These are phyloP conservation scores for Mesitornis unicolor DNA, from an alignment of 2,113 vertebrate genomes.

Conservation along the genomic window DNA sequence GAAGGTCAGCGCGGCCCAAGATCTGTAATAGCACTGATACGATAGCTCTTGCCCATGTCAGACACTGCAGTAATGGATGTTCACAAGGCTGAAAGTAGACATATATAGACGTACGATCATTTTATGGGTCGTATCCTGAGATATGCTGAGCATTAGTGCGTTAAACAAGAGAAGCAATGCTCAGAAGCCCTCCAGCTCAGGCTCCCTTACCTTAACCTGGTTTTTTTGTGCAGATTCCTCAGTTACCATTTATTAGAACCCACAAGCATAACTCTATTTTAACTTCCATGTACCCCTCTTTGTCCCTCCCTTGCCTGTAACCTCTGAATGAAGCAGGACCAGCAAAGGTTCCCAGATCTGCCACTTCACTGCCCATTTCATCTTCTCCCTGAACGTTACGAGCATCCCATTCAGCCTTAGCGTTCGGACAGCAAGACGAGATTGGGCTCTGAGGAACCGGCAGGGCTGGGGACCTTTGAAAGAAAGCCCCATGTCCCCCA, in stretches of 20 bases:
- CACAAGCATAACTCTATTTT: not conserved
- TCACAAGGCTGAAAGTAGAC: not conserved
- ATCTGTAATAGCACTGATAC: not conserved
- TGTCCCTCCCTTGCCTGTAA: not conserved
- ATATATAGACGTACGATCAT: not conserved
- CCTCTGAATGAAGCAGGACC: not conserved
- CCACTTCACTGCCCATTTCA: constrained; percentile 56
- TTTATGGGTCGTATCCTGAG: not conserved
- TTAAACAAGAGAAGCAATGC: not conserved
- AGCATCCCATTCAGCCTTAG: constrained; percentile 12
- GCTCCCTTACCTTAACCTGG: not conserved
- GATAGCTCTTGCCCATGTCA: not conserved
- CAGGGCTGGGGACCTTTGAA: constrained; percentile 65
- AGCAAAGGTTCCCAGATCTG: constrained; percentile 68
- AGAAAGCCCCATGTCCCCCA: not conserved
- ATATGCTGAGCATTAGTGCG: not conserved
- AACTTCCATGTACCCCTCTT: not conserved
- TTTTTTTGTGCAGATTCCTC: not conserved
- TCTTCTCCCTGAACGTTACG: constrained; percentile 73
- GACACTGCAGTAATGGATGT: not conserved
- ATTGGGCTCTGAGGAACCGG: constrained; percentile 48
- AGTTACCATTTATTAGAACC: not conserved
- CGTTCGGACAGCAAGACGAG: constrained; percentile 75
- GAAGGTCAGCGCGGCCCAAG: not conserved
- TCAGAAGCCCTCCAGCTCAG: not conserved